These are phyloP conservation scores for Agrypnia vestita DNA, from an alignment of 1,140 invertebrate genomes.

Conservation along the genomic window DNA sequence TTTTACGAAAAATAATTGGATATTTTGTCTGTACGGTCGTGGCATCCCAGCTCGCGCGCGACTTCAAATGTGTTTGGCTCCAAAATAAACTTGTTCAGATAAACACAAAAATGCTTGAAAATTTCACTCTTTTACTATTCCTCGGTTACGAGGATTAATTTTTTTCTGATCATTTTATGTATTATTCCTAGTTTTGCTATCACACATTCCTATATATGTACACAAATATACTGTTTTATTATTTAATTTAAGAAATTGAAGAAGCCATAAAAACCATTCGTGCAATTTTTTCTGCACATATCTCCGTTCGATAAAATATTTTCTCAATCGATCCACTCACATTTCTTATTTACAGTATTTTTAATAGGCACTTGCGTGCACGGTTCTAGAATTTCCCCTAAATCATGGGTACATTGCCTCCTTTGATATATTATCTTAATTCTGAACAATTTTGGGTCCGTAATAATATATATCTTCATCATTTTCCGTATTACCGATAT, in stretches of 20 bases:
- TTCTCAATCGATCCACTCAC: neutral
- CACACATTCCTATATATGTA: too few relatives aligned
- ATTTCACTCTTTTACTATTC: too few relatives aligned
- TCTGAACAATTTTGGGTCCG: slow-evolving; percentile 19
- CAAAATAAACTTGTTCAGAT: too few relatives aligned
- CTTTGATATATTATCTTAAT: too few relatives aligned
- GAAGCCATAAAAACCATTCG: slow-evolving; percentile 1
- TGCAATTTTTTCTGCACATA: neutral
- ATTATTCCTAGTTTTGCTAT: too few relatives aligned
- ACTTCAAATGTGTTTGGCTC: too few relatives aligned
- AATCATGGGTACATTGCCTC: too few relatives aligned
- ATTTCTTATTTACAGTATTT: slow-evolving; percentile 15
- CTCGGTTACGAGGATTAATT: too few relatives aligned
- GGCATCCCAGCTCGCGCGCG: neutral
- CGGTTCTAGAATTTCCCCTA: neutral
- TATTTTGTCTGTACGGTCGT: slow-evolving; percentile 38
- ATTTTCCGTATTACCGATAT: slow-evolving; percentile 26
- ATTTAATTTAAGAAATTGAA: neutral
- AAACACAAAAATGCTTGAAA: too few relatives aligned
- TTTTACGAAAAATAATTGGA: slow-evolving; percentile 60
- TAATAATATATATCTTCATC: slow-evolving; percentile 28
- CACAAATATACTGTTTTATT: too few relatives aligned
- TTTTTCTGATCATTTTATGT: too few relatives aligned
- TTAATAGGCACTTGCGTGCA: neutral
- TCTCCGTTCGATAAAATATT: neutral